A percentile compares a stretch with the other conserved stretches of the same genome.
phyloP scores from a whole-genome alignment of 2,888 invertebrate genomes.

The Protodeltote pygarga region DNA sequence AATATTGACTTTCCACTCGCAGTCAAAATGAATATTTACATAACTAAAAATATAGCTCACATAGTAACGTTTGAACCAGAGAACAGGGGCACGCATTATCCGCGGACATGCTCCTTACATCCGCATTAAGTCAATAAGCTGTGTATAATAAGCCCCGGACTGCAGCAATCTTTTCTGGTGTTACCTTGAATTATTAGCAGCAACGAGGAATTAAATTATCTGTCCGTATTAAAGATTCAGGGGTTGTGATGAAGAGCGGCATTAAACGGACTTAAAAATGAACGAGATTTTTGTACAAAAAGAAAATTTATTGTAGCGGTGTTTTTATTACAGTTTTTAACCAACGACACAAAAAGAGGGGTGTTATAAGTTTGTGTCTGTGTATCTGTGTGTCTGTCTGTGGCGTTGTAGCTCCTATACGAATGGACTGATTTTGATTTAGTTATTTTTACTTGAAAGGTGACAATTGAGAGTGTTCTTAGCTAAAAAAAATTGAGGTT shows the following conservation, averaged over 20 bases:
- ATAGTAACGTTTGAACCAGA: too few relatives aligned
- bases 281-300: slow-evolving; percentile 31
- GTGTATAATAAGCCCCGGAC: slow-evolving; percentile 24
- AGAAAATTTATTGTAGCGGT: slow-evolving; percentile 9
- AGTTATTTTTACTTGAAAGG: too few relatives aligned
- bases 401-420: too few relatives aligned
- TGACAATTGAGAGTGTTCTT: too few relatives aligned
- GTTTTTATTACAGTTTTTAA: slow-evolving; percentile 13
- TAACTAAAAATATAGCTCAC: too few relatives aligned
- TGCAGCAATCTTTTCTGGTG: slow-evolving; percentile 39
- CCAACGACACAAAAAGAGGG: too few relatives aligned
- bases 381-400: too few relatives aligned
- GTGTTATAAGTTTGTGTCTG: too few relatives aligned
- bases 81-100: slow-evolving; percentile 5
- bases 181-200: slow-evolving; percentile 53
- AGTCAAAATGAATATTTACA: too few relatives aligned
- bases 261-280: slow-evolving; percentile 41
- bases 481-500: too few relatives aligned
- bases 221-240: slow-evolving; percentile 45
- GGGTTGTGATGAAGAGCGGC: slow-evolving; percentile 34
- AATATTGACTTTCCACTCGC: too few relatives aligned
- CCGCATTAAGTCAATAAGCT: slow-evolving; percentile 46
- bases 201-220: slow-evolving; percentile 57
- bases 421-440: too few relatives aligned
- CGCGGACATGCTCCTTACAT: slow-evolving; percentile 20